phyloP scores from a whole-genome alignment of 1,140 invertebrate species.

The Pygmarrhopalites habei region DNA sequence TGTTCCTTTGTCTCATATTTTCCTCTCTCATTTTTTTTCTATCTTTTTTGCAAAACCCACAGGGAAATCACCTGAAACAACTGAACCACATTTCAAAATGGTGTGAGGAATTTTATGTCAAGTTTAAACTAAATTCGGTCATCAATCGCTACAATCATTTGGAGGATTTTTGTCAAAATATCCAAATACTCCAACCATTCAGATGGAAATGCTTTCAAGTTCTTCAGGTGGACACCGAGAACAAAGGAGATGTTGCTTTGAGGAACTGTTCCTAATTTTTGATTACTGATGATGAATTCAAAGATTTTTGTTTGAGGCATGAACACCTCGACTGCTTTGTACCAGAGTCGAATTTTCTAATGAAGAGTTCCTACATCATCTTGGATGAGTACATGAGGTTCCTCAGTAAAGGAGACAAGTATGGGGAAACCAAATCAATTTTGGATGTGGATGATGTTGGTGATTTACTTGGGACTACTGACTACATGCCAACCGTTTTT shows the following conservation, averaged over 20 bases:
- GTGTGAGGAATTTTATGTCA: constrained; percentile 46
- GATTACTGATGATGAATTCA: constrained; percentile 46
- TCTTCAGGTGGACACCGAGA: constrained; percentile 46
- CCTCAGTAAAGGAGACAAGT: constrained; percentile 46
- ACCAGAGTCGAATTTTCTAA: constrained; percentile 49
- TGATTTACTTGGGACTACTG: constrained; percentile 45
- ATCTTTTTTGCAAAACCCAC: neutral
- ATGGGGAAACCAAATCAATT: constrained; percentile 13
- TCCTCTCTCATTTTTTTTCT: neutral
- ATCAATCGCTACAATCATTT: constrained; percentile 48
- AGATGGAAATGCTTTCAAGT: constrained; percentile 43
- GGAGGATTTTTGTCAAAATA: constrained; percentile 47
- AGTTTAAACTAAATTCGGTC: constrained; percentile 51
- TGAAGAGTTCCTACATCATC: constrained; percentile 50
- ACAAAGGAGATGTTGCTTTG: constrained; percentile 45
- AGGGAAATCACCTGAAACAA: constrained; percentile 45
- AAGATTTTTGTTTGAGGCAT: constrained; percentile 46
- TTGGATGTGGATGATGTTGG: constrained; percentile 43
- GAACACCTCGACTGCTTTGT: constrained; percentile 45
- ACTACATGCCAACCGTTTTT: constrained; percentile 50
- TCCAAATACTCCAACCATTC: constrained; percentile 45
- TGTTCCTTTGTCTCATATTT: neutral
- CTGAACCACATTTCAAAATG: constrained; percentile 44
- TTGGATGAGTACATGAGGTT: constrained; percentile 52
- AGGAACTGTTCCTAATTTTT: constrained; percentile 47